Base-by-base conservation (phyloP, 2,888 invertebrate species). In the Athrips mouffetella region DNA sequence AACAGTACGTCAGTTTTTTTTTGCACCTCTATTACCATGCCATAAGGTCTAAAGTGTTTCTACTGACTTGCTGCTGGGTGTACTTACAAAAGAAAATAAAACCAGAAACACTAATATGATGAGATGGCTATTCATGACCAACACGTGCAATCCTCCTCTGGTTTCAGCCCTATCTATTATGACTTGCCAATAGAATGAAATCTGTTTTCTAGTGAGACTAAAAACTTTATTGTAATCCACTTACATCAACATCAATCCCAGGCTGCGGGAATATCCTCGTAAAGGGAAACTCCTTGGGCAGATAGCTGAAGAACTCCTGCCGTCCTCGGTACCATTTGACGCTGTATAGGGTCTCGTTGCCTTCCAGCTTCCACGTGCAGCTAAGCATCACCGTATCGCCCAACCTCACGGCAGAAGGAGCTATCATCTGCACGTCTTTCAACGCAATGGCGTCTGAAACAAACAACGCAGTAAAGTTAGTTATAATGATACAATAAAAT, bases 271-370 rank as follows among this genome's bases (percentile, higher is more conserved):
- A 94, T 60, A 93, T 92, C 67, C 91, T 91, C 10, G 93, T 93
- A 58, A 92, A 92, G 0, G 94, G 94, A 62, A 92, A 88, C 71
- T 94, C 94, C 70, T 94, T 94, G 3, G 94, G 94, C 60, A 94
- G 89, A 69, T 91, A 94, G 69, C 94, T 91, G 89, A 92, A 95
- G 89, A 95, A 94, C 79, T 95, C 94, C 62, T 92, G 90, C 45
- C 89, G 65, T 1, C 94, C 93, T 59, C 93, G 91, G 84, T 94
- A 95, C 95, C 94, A 95, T 79, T 94, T 94, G 53, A 95, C 93
- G 54, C 94, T 92, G 81, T 94, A 95, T 13, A 95, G 83, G 1
- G 91, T 91, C 65, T 94, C 93, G 44, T 87, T 87, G 15, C 91
- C 91, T 70, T 93, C 92, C 48, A 94, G 82, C 55, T 94, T 91